These are phyloP conservation scores for Candidula unifasciata DNA, from an alignment of 2,888 invertebrate genomes.

Conservation along the genomic window DNA sequence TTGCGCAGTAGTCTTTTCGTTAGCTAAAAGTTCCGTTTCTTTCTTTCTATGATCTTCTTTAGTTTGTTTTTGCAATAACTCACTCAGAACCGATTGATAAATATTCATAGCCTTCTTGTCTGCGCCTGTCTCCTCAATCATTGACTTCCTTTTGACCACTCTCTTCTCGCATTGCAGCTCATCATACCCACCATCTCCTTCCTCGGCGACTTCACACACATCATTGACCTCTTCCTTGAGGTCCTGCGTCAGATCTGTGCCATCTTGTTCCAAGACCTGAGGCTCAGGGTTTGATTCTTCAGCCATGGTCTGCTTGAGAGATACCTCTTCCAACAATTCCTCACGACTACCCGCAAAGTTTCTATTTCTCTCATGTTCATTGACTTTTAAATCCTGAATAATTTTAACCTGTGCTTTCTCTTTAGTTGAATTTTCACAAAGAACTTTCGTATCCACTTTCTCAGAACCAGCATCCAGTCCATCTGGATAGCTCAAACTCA, in stretches of 20 bases:
- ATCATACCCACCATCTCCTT: neutral
- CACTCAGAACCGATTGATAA: slow-evolving; percentile 39
- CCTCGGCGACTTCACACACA: neutral
- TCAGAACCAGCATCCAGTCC: neutral
- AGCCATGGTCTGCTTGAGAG: neutral
- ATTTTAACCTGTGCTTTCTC: neutral
- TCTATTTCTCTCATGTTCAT: slow-evolving; percentile 45
- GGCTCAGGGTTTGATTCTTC: neutral
- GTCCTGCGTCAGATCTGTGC: neutral
- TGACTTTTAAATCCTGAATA: slow-evolving; percentile 5
- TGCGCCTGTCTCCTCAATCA: slow-evolving; percentile 16
- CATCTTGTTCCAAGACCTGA: neutral
- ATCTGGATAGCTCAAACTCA: slow-evolving; percentile 22
- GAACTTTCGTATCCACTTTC: neutral
- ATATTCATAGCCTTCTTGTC: slow-evolving; percentile 28
- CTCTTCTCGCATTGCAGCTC: neutral
- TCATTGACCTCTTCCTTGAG: neutral
- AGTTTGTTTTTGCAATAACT: neutral
- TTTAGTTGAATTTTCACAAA: neutral
- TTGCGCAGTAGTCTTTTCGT: neutral
- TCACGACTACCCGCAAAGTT: slow-evolving; percentile 49
- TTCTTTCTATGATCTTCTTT: no score
- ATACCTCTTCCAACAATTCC: slow-evolving; percentile 34
- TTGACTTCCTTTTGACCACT: neutral
- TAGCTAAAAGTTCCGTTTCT: no score